phyloP scores from a whole-genome alignment of 37 sponge, comb jelly and placozoan genomes.

The Bolinopsis microptera region DNA sequence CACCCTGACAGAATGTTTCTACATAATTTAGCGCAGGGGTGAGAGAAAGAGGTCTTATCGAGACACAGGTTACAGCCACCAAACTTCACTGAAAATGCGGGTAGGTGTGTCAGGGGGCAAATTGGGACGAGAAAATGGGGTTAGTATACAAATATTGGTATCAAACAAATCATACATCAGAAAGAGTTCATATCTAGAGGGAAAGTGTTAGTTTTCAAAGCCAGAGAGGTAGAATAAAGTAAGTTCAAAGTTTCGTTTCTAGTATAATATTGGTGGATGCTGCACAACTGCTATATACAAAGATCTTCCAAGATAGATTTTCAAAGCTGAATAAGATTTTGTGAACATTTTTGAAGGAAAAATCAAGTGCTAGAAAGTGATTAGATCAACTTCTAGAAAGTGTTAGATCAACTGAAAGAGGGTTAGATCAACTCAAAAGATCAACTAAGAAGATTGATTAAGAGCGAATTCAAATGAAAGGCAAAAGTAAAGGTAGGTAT shows the following conservation, averaged over 20 bases:
- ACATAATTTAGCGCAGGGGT: slow-evolving; percentile 27
- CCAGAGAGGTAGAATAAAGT: neutral
- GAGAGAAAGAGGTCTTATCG: neutral
- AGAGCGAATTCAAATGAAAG: neutral
- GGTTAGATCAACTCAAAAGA: neutral
- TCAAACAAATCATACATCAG: neutral
- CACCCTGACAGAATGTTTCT: slow-evolving; percentile 55
- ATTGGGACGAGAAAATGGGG: neutral
- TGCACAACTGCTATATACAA: neutral
- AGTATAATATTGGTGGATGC: neutral
- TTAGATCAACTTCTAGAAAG: neutral
- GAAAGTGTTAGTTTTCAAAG: neutral
- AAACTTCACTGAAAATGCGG: slow-evolving; percentile 46
- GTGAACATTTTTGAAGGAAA: neutral
- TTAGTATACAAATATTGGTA: neutral
- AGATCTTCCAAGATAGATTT: neutral
- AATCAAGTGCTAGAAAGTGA: neutral
- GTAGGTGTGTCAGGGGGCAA: neutral
- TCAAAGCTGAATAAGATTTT: neutral
- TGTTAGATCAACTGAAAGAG: neutral
- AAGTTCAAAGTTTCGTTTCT: neutral
- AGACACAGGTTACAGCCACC: slow-evolving; percentile 59
- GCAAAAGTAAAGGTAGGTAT: neutral
- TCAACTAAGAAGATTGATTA: neutral
- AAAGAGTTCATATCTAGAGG: neutral